Percentiles rank a stretch among this genome's conserved stretches.
Conservation (phyloP, 2,797 vertebrate species). For the Sebastes iracundus region DNA sequence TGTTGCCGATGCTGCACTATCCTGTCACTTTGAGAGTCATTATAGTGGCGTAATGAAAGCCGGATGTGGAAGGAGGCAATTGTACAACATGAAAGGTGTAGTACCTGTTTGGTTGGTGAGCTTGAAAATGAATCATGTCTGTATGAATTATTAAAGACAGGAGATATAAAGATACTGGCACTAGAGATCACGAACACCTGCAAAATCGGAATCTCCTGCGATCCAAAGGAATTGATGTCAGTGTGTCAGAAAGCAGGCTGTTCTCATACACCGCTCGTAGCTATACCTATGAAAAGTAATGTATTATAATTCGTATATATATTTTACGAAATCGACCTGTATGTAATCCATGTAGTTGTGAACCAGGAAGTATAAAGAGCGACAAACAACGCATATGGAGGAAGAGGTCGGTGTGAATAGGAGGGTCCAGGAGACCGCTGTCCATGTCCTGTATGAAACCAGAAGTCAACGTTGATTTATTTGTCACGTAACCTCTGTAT, state of each 20-base stretch:
- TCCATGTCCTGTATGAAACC: background rate
- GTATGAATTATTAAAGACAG: constrained; percentile 48
- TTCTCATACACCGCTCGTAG: background rate
- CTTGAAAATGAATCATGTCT: constrained; percentile 24
- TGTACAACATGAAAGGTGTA: constrained; percentile 22
- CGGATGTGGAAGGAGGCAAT: constrained; percentile 5
- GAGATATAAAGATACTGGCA: background rate
- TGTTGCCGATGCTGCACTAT: constrained; percentile 2
- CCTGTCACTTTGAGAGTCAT: constrained; percentile 55
- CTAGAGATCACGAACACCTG: background rate
- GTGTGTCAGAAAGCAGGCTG: background rate
- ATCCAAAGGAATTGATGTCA: background rate
- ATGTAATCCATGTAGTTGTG: background rate
- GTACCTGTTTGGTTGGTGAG: background rate
- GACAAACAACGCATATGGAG: background rate
- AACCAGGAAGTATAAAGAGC: background rate
- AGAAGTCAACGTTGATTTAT: background rate
- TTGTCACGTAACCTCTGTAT: background rate
- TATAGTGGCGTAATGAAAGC: constrained; percentile 27
- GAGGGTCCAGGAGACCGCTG: background rate
- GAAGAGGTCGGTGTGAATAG: background rate
- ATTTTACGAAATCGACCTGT: background rate
- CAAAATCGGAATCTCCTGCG: background rate
- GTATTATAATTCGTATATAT: too few relatives aligned
- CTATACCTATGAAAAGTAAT: background rate